These are phyloP conservation scores for Diarsia dahlii DNA, from an alignment of 2,888 invertebrate genomes.

Conservation along the genomic window DNA sequence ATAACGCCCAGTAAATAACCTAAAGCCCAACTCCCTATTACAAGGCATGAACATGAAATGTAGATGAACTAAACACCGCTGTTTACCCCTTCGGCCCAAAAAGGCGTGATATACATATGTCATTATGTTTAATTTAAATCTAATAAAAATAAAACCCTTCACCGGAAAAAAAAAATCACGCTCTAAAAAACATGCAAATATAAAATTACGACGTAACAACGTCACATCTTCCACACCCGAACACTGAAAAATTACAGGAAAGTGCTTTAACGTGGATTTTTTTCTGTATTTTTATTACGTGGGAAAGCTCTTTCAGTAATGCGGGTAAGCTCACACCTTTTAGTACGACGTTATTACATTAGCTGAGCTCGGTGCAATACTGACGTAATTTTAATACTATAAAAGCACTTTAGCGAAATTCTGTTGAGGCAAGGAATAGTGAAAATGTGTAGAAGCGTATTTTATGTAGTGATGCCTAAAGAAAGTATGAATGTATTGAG, in stretches of 20 bases:
- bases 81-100: neutral
- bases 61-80: neutral
- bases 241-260: slow-evolving; percentile 55
- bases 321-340: slow-evolving; percentile 62
- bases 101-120: neutral
- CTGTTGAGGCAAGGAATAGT: slow-evolving; percentile 11
- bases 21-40: neutral
- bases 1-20: neutral
- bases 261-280: slow-evolving; percentile 56
- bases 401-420: slow-evolving; percentile 55
- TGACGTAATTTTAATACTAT: slow-evolving; percentile 58
- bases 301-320: slow-evolving; percentile 68
- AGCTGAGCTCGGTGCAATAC: slow-evolving; percentile 55
- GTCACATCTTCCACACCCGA: slow-evolving; percentile 38
- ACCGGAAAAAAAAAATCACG: neutral
- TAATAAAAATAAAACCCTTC: neutral
- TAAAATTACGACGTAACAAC: slow-evolving; percentile 36
- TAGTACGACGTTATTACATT: slow-evolving; percentile 63
- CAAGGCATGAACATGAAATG: neutral
- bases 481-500: neutral
- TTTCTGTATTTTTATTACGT: slow-evolving; percentile 61
- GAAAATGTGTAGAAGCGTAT: neutral
- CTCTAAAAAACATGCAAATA: slow-evolving; percentile 30
- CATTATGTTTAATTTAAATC: neutral
- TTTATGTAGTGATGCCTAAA: neutral